phyloP scores from a whole-genome alignment of 2,888 invertebrate species.

The Oithona nana region DNA sequence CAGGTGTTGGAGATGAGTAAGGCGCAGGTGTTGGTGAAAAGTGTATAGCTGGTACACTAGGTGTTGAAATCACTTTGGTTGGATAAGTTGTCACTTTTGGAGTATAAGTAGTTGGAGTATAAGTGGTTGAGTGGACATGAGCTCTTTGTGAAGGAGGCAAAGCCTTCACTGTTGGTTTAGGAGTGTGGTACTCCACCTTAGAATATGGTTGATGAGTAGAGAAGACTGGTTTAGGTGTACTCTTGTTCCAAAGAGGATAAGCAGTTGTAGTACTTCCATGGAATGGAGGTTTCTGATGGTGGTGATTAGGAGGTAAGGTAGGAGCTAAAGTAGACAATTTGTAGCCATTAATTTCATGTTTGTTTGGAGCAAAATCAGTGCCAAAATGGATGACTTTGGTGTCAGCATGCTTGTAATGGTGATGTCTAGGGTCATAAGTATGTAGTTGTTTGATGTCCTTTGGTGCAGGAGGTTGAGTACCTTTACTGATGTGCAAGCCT shows the following conservation, averaged over 20 bases:
- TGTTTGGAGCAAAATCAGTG: neutral
- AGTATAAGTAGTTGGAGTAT: too few relatives aligned
- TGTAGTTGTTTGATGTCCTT: neutral
- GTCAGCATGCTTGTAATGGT: neutral
- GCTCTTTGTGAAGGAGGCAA: too few relatives aligned
- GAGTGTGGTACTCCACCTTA: neutral
- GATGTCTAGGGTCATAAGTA: neutral
- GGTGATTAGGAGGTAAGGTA: neutral
- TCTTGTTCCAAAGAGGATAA: neutral
- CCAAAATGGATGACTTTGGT: constrained; percentile 6
- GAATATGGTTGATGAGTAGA: neutral
- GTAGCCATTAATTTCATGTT: neutral
- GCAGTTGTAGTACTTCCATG: neutral
- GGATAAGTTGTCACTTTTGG: neutral
- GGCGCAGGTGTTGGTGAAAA: neutral
- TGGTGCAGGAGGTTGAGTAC: too few relatives aligned
- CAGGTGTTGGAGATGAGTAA: too few relatives aligned
- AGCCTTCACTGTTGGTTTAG: neutral
- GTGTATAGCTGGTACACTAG: neutral
- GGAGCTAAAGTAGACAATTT: neutral
- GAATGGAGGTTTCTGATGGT: too few relatives aligned
- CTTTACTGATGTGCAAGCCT: too few relatives aligned
- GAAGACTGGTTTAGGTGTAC: neutral
- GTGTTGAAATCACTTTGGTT: neutral
- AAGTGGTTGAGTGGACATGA: neutral